Evolutionary conservation across 1,140 invertebrate genomes (phyloP).

Genomic region (Trissolcus basalis): DNA sequence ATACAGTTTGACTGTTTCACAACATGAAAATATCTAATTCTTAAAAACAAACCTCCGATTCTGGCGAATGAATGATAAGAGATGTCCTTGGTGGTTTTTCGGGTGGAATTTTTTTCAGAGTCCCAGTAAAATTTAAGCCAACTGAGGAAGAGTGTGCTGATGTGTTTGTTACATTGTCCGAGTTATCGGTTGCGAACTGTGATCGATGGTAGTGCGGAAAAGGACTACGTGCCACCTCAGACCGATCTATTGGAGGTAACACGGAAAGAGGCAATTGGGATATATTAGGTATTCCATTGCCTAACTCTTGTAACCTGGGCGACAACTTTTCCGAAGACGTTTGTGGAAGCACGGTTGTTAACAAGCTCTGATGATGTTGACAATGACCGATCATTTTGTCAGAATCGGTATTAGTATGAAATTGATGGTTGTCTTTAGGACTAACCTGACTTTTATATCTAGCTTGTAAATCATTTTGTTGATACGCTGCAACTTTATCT

Average conservation of each 20-base stretch:
- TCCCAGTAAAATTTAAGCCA: conserved; percentile 66
- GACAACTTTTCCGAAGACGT: conserved; percentile 69
- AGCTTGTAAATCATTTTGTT: conserved; percentile 69
- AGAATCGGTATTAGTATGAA: conserved; percentile 62
- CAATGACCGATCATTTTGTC: conserved; percentile 52
- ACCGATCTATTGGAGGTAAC: conserved; percentile 69
- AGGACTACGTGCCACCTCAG: conserved; percentile 61
- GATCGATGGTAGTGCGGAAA: conserved; percentile 68
- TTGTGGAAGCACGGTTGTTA: conserved; percentile 61
- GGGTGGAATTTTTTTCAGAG: conserved; percentile 73
- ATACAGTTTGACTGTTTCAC: no score
- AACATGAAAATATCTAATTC: not conserved
- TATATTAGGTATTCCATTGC: conserved; percentile 66
- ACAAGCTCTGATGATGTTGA: conserved; percentile 64
- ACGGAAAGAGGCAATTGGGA: conserved; percentile 70
- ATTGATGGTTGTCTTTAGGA: conserved; percentile 59
- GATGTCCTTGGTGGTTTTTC: conserved; percentile 75
- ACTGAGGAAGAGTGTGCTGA: conserved; percentile 42
- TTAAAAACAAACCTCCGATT: conserved; percentile 70
- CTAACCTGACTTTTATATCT: conserved; percentile 64
- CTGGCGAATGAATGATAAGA: conserved; percentile 72
- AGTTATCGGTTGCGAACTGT: conserved; percentile 63
- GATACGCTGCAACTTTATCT: conserved; percentile 72
- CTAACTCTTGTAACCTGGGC: conserved; percentile 63
- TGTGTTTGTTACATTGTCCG: conserved; percentile 58